phyloP scores from a whole-genome alignment of 1,140 invertebrate species.

The Venustaconcha ellipsiformis region DNA sequence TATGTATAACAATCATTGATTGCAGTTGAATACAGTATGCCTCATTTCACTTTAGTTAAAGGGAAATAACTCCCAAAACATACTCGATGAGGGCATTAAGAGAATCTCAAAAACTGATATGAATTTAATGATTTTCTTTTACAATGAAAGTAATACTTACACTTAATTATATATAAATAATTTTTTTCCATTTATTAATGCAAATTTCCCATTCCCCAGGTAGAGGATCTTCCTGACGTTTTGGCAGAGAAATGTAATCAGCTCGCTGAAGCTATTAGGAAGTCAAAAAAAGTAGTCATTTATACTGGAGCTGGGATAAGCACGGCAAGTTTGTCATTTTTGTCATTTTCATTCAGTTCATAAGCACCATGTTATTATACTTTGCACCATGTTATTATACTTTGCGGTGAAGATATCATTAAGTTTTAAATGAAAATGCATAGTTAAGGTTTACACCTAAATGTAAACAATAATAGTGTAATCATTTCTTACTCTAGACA shows the following conservation, averaged over 20 bases:
- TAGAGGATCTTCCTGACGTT: constrained; percentile 76
- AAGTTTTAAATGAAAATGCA: neutral
- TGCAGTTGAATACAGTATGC: neutral
- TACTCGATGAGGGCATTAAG: neutral
- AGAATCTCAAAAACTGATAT: neutral
- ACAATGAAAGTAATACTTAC: too few relatives aligned
- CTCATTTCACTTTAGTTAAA: neutral
- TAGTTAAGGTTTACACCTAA: neutral
- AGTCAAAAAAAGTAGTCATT: constrained; percentile 83
- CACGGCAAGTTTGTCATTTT: constrained; percentile 71
- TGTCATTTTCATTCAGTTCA: neutral
- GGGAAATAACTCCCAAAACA: neutral
- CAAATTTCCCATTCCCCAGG: constrained; percentile 13
- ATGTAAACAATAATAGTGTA: neutral
- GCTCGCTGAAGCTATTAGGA: constrained; percentile 81
- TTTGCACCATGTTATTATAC: neutral
- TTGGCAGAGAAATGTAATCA: constrained; percentile 82
- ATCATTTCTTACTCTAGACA: neutral
- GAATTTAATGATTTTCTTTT: neutral
- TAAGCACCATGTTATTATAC: neutral
- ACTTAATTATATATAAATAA: neutral
- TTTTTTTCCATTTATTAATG: neutral
- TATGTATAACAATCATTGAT: neutral
- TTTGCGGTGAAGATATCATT: neutral
- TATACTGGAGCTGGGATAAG: constrained; percentile 99